Evolutionary conservation across 2,797 vertebrate genomes (phyloP), one percentile per base, ranked within the genome.

Genomic region (Eulemur mongoz): DNA sequence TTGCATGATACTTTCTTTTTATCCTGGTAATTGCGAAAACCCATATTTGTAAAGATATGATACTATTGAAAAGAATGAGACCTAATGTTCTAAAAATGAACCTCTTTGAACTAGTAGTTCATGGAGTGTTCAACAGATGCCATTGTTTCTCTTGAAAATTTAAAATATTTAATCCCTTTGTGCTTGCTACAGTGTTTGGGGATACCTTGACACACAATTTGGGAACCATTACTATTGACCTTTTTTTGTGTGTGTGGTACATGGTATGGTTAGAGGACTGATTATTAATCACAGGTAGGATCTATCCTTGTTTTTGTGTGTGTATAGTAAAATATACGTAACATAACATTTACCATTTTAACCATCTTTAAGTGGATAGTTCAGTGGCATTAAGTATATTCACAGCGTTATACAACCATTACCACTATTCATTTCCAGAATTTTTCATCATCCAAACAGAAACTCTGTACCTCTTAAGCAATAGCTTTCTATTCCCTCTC

Each of bases 61-160:
- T 69, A 30, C 83, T 30, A 59, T 35, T 88, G 72, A 38, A 88
- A 72, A 89, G 30, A 89, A 87, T 80, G 20, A 88, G 69, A 91
- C 11, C 38, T 82, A 83, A 48, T 75, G 7, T 72, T 38, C 35
- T 52, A 45, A 76, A 22, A 73, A 13, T 72, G 72, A 81, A 90
- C 30, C 9, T 80, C 48, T 43, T 82, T 82, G 45, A 94, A 85
- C 52, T 86, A 57, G 30, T 70, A 89, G 48, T 91, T 96, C 35
- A 52, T 5, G 5, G 17, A 72, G 0, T 93, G n/a, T 50, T 96
- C 73, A 89, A 57, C 38, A 91, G 93, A 72, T 93, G 73, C 81
- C 76, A 45, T 45, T 89, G 30, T 93, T 89, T 89, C 32, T 87
- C 75, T 63, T 48, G 73, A 75, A 96, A 80, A 84, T 84, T 91